phyloP scores from a whole-genome alignment of 1,140 invertebrate species.

The Leucophenga varia region DNA sequence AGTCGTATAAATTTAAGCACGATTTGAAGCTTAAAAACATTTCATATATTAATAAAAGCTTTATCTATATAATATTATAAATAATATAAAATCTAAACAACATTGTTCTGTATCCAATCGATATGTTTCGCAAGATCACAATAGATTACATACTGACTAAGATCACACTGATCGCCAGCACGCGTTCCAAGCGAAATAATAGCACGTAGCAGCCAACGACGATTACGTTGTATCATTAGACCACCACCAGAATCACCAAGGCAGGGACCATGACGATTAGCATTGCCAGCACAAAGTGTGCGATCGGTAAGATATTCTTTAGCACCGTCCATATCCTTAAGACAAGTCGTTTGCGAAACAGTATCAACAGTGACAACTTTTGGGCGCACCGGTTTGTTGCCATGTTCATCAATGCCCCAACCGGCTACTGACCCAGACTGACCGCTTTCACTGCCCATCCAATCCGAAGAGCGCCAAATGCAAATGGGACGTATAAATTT shows the following conservation, averaged over 20 bases:
- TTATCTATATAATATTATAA: constrained; percentile 1
- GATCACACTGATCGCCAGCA: constrained; percentile 25
- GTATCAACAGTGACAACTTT: constrained; percentile 21
- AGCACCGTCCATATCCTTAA: constrained; percentile 21
- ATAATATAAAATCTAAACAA: constrained; percentile 11
- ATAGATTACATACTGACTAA: constrained; percentile 40
- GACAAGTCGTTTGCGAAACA: constrained; percentile 28
- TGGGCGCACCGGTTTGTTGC: constrained; percentile 20
- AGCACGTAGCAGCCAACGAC: constrained; percentile 35
- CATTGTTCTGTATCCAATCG: constrained; percentile 28
- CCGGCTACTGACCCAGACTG: constrained; percentile 35
- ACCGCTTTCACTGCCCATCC: constrained; percentile 14
- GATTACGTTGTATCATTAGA: constrained; percentile 30
- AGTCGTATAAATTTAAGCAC: too few species aligned
- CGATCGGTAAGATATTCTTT: constrained; percentile 34
- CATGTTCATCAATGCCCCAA: constrained; percentile 37
- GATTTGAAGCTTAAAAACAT: too few species aligned
- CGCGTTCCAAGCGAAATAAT: constrained; percentile 33
- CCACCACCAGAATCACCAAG: constrained; percentile 42
- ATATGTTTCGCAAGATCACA: constrained; percentile 36
- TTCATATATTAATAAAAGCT: constrained; percentile 11
- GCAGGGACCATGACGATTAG: constrained; percentile 30
- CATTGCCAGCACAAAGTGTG: constrained; percentile 44
- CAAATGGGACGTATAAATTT: constrained; percentile 43
- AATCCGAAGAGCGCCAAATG: constrained; percentile 26